Conservation (phyloP, 2,113 vertebrate species). For the Antennarius striatus region DNA sequence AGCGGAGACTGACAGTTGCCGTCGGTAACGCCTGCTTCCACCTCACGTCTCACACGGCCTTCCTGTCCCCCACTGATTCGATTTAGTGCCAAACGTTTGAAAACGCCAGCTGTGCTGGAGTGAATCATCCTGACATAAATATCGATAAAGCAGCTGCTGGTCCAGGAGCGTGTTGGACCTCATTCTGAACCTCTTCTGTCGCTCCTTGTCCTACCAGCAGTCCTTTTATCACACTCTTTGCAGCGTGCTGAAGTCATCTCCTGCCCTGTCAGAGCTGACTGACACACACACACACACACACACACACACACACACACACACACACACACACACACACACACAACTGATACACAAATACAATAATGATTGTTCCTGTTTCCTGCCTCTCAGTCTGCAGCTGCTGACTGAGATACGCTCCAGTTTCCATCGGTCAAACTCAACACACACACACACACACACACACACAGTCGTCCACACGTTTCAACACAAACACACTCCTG, state of each 20-base stretch:
- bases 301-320: conserved; percentile 27
- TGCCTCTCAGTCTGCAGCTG: conserved; percentile 64
- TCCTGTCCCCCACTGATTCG: too few species aligned
- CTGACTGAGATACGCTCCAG: conserved; percentile 63
- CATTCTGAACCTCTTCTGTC: conserved; percentile 26
- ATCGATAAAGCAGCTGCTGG: too few species aligned
- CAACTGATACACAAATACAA: conserved; percentile 63
- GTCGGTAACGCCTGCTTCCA: too few species aligned
- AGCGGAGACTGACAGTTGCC: too few species aligned
- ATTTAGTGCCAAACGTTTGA: too few species aligned
- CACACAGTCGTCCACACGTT: conserved; percentile 6
- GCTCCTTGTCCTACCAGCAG: conserved; percentile 30
- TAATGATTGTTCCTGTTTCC: conserved; percentile 76
- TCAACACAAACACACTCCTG: conserved; percentile 12
- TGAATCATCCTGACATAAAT: too few species aligned
- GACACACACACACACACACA: conserved; percentile 31
- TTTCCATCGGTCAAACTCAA: conserved; percentile 46
- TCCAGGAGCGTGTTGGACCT: neutral
- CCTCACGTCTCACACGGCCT: neutral
- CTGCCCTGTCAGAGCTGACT: conserved; percentile 57
- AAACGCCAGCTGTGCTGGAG: too few species aligned
- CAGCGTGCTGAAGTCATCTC: conserved; percentile 66
- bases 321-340: conserved; percentile 29
- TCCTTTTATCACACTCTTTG: conserved; percentile 57
- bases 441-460: conserved; percentile 14